Evolutionary conservation across 2,888 invertebrate genomes (phyloP), one percentile per base, ranked within the genome.

Genomic region (Notodonta dromedarius): DNA sequence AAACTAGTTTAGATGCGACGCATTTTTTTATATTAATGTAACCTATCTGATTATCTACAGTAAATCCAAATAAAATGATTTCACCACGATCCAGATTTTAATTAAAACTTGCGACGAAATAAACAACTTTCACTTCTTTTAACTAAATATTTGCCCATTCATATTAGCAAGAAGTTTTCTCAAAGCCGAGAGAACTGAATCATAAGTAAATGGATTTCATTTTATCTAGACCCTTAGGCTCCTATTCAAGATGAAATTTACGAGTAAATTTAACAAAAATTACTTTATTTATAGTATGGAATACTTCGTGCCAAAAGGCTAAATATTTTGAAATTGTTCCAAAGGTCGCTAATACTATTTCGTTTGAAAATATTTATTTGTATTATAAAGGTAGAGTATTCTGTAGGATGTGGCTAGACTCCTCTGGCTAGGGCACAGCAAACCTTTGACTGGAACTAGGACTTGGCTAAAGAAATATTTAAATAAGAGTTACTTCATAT

Each of bases 71-170:
- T 24, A 24, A 24, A 2, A 24, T 24, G 24, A 24, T 24, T 24
- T 24, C 1, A 24, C 24, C 24, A 24, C 24, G 24, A 24, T 24
- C 54, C 60, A 53, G 50, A 12, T 53, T 71, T 71, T 71, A 66
- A 66, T 63, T 67, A 50, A 50, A 14, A 50, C 8, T 50, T 9
- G 5, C 9, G n/a, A 46, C 46, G 46, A 50, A 50, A 50, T 50
- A 50, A 2, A 14, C 14, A 14, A 16, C n/a, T 16, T 14, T 50
- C 11, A 3, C 48, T 16, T n/a, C 50, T 48, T 6, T 16, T 9
- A 16, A 50, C 50, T 50, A 16, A 50, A 50, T 14, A 11, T 52
- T 32, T 52, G 32, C 12, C 13, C 32, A 32, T 52, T 52, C 32
- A 32, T 52, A 52, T 52, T 52, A 14, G 8, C 12, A 52, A 52